phyloP scores from a whole-genome alignment of 2,113 vertebrate species.

The Trichechus manatus region DNA sequence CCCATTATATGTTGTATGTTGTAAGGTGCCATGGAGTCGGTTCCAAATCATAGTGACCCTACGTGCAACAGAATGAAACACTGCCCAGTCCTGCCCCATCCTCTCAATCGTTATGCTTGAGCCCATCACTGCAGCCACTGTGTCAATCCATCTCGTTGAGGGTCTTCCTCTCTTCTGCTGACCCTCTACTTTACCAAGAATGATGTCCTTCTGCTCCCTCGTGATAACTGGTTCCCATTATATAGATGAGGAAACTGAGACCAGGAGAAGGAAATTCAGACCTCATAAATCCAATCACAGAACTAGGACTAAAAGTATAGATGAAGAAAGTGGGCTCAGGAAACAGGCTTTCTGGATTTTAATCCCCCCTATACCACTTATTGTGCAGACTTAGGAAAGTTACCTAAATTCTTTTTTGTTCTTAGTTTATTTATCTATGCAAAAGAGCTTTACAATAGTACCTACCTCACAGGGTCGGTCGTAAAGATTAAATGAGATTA shows the following conservation, averaged over 20 bases:
- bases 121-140: too few relatives aligned
- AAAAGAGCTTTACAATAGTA: neutral
- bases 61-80: too few relatives aligned
- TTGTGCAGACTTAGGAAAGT: neutral
- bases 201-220: too few relatives aligned
- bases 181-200: too few relatives aligned
- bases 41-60: too few relatives aligned
- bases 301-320: neutral
- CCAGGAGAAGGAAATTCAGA: neutral
- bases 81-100: too few relatives aligned
- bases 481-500: neutral
- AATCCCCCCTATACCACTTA: neutral
- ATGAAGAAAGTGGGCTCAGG: neutral
- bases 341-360: neutral
- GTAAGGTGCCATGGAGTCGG: too few relatives aligned
- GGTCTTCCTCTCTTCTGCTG: too few relatives aligned
- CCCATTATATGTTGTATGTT: neutral
- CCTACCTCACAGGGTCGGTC: neutral
- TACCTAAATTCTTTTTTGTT: neutral
- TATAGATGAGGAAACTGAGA: neutral
- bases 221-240: neutral
- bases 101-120: too few relatives aligned
- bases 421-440: neutral
- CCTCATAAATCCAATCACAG: neutral
- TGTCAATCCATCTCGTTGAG: too few relatives aligned